phyloP scores from a whole-genome alignment of 2,113 vertebrate species.

The Riparia riparia region DNA sequence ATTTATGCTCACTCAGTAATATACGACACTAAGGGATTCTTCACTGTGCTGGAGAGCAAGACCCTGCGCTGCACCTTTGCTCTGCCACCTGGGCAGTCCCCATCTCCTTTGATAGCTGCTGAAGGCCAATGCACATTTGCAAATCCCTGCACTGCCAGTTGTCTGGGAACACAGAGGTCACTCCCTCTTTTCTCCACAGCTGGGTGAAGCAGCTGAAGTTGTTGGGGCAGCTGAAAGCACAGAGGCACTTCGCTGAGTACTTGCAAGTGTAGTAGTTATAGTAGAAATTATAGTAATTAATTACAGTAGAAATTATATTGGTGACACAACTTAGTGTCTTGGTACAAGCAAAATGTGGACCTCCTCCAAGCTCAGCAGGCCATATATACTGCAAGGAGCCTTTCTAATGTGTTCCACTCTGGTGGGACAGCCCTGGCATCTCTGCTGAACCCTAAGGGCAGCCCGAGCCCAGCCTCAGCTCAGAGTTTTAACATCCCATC shows the following conservation, averaged over 20 bases:
- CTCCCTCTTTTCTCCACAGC: neutral
- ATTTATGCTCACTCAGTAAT: neutral
- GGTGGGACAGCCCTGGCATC: neutral
- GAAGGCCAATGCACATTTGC: neutral
- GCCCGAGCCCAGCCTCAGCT: neutral
- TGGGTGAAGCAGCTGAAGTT: neutral
- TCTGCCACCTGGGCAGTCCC: neutral
- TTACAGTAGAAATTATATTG: neutral
- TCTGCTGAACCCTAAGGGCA: neutral
- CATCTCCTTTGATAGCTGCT: neutral
- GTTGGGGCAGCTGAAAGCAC: neutral
- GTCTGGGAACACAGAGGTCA: neutral
- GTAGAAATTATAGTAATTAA: neutral
- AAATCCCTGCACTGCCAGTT: fast-evolving
- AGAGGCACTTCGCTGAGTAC: neutral
- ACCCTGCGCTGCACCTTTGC: neutral
- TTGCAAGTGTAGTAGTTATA: neutral
- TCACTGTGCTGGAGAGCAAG: neutral
- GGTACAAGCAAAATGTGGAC: neutral
- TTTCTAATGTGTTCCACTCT: neutral
- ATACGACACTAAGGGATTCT: neutral
- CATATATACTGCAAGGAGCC: neutral
- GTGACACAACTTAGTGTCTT: neutral
- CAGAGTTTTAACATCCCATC: neutral
- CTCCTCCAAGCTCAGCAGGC: neutral